Evolutionary conservation across 2,113 vertebrate species (phyloP), one percentile per base, ranked within the genome.

Genomic region (Phyllostomus hastatus): DNA sequence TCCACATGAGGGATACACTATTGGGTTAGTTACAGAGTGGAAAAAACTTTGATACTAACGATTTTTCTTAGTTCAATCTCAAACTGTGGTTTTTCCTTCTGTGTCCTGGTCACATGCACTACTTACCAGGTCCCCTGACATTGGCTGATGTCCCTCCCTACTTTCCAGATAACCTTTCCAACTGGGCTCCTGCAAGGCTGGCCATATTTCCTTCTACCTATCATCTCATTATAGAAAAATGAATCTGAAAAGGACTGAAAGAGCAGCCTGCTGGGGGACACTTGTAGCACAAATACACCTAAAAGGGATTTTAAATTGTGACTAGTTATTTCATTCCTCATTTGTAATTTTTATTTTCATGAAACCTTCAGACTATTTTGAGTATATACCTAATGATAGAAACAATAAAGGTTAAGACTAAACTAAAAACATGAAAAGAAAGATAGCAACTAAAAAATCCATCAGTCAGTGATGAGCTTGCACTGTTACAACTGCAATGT

Each of bases 221-320:
- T 79, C 64, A 90, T 84, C 50, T 79, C 64, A 90, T 94, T 96
- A 88, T 76, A 35, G 81, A 92, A 92, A 95, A 92, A 50, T 79
- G 3, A 20, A 80, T 93, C 81, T 96, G 76, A 81, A 96, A 92
- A 84, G 10, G 12, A 76, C 10, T 59, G 33, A 88, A 95, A 92
- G 11, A 66, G 2, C 35, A 84, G 35, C 54, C 15, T 95, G 6
- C 33, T 94, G 48, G 33, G 64, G 86, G n/a, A 92, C 31, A 20
- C 48, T 95, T 31, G 43, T 57, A 20, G 31, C 64, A 94, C 5
- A 93, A 92, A 69, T 84, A 93, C 17, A 35, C 16, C 54, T 93
- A 50, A 92, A 92, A 84, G 19, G 10, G 46, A 70, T 90, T 92
- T 94, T 76, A 86, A 82, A 82, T 66, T 94, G 59, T 67, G 19